These are phyloP conservation scores for Cinclus cinclus DNA, from an alignment of 2,113 vertebrate genomes.

Conservation along the genomic window DNA sequence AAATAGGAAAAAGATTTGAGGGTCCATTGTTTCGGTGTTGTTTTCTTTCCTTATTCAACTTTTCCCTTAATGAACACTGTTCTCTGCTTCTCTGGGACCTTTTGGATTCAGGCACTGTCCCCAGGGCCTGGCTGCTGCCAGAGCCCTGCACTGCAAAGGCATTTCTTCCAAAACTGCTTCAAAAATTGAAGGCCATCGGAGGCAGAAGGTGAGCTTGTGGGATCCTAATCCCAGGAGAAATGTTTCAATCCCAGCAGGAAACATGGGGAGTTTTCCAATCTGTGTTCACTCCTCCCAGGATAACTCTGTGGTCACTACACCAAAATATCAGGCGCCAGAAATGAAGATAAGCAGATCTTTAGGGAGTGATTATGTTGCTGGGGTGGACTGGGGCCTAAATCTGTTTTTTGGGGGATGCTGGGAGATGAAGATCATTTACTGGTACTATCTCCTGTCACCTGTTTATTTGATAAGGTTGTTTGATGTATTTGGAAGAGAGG, in stretches of 20 bases:
- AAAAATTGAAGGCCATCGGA: neutral
- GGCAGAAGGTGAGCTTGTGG: neutral
- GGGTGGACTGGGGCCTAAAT: neutral
- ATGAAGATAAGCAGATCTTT: neutral
- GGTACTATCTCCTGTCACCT: neutral
- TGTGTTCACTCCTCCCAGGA: neutral
- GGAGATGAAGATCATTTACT: neutral
- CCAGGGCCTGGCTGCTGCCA: conserved; percentile 35
- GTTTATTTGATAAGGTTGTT: neutral
- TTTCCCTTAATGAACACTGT: neutral
- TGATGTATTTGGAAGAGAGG: neutral
- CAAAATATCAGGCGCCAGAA: neutral
- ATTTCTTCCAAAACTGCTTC: neutral
- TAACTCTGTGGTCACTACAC: neutral
- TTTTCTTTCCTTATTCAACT: conserved; percentile 30
- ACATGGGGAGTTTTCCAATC: neutral
- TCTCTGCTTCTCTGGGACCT: neutral
- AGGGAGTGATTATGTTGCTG: neutral
- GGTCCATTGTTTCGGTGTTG: conserved; percentile 21
- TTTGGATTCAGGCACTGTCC: neutral
- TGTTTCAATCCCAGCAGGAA: neutral
- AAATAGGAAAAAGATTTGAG: conserved; percentile 41
- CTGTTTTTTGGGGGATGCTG: neutral
- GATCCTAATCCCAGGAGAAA: neutral
- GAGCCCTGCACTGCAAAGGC: neutral